Percentiles rank a stretch among this genome's conserved stretches.
Evolutionary conservation across 2,113 vertebrate species (phyloP).

Genomic region (Polypterus senegalus): DNA sequence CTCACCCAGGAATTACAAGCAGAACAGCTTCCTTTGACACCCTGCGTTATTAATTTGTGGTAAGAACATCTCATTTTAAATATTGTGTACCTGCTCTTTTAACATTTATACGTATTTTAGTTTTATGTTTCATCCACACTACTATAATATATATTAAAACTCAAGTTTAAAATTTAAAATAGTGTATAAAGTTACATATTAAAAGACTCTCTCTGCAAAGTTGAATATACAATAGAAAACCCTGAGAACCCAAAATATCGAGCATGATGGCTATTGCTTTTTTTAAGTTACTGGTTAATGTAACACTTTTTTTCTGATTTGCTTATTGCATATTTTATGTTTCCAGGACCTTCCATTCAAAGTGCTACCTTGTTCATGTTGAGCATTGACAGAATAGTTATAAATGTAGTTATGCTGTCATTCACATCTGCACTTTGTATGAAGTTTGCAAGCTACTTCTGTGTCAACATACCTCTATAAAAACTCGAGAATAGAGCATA

Average conservation of each 20-base stretch:
- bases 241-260: too few relatives aligned
- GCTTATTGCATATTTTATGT: slow-evolving; percentile 8
- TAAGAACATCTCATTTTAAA: slow-evolving; percentile 5
- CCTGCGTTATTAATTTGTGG: slow-evolving; percentile 28
- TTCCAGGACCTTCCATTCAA: slow-evolving; percentile 16
- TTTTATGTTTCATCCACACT: too few relatives aligned
- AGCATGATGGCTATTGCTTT: too few relatives aligned
- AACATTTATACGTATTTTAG: too few relatives aligned
- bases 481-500: too few relatives aligned
- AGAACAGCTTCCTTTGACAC: slow-evolving; percentile 19
- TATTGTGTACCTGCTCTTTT: too few relatives aligned
- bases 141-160: background rate
- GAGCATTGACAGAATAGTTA: background rate
- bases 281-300: background rate
- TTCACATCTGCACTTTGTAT: too few relatives aligned
- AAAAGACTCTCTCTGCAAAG: too few relatives aligned
- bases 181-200: too few relatives aligned
- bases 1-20: slow-evolving; percentile 14
- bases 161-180: background rate
- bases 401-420: background rate
- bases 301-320: slow-evolving; percentile 1
- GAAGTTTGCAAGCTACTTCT: too few relatives aligned
- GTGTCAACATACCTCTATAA: too few relatives aligned
- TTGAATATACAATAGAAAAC: too few relatives aligned
- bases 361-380: slow-evolving; percentile 13